phyloP scores from a whole-genome alignment of 1,140 invertebrate genomes.

The Ladona fulva region DNA sequence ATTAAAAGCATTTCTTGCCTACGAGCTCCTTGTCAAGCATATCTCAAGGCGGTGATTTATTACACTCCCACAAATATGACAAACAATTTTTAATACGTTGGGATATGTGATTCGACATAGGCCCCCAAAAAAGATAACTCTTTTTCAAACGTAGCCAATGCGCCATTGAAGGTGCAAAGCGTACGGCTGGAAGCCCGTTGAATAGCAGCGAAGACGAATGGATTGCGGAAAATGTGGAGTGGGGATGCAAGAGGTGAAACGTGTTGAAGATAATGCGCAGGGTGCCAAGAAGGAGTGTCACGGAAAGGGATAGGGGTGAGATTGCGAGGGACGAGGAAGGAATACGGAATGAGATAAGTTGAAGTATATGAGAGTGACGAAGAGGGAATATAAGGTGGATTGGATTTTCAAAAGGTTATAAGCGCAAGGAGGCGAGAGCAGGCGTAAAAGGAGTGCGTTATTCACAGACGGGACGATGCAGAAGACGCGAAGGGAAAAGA shows the following conservation, averaged over 20 bases:
- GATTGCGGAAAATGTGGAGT: background rate
- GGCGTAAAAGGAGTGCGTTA: background rate
- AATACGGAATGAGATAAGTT: background rate
- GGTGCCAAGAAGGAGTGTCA: background rate
- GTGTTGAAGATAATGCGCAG: background rate
- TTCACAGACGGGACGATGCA: background rate
- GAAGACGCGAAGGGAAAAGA: too few species aligned
- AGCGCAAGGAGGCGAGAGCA: background rate
- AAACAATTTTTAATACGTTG: too few species aligned
- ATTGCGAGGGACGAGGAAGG: background rate
- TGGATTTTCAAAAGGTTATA: constrained; percentile 10
- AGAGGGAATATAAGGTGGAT: background rate
- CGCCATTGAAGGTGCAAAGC: too few species aligned
- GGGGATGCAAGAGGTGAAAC: background rate
- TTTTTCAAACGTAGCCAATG: too few species aligned
- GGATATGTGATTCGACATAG: too few species aligned
- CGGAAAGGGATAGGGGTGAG: background rate
- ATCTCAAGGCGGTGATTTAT: too few species aligned
- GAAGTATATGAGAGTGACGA: background rate
- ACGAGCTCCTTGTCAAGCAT: too few species aligned
- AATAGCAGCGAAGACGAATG: background rate
- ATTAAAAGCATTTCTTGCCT: too few species aligned
- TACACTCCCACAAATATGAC: too few species aligned
- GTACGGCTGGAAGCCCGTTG: too few species aligned
- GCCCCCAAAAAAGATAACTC: too few species aligned